These are phyloP conservation scores for Stomorhina lunata DNA, from an alignment of 2,888 invertebrate genomes.

Conservation along the genomic window DNA sequence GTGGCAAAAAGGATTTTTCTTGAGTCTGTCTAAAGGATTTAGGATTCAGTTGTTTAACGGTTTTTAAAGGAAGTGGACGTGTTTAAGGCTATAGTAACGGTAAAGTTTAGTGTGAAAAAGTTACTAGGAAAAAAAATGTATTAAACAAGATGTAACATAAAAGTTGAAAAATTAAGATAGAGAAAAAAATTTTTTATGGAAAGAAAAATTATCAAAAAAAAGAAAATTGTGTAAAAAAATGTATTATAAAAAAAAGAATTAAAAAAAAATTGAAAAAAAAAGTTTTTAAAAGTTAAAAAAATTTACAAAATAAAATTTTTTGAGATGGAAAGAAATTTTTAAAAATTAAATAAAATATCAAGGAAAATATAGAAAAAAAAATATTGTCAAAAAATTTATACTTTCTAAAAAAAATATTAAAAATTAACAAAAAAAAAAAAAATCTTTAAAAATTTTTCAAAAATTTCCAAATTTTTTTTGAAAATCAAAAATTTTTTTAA, in stretches of 20 bases:
- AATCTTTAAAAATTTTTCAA: background rate
- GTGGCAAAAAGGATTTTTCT: conserved; percentile 12
- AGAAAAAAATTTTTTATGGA: conserved; percentile 6
- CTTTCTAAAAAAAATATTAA: background rate
- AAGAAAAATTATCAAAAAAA: background rate
- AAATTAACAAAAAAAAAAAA: background rate
- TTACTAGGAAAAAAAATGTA: conserved; percentile 16
- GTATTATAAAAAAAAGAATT: background rate
- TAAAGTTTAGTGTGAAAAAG: background rate
- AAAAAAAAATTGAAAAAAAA: background rate
- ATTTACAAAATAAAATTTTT: background rate
- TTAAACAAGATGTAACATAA: conserved; percentile 1
- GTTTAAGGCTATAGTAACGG: no score
- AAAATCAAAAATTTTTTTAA: no score
- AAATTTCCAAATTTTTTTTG: no score
- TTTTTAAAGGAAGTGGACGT: conserved; percentile 18
- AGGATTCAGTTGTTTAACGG: conserved; percentile 52
- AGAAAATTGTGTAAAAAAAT: background rate
- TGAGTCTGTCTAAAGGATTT: conserved; percentile 37
- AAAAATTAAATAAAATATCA: background rate
- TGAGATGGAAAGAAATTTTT: background rate
- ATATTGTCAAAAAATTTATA: background rate
- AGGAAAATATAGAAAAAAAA: background rate
- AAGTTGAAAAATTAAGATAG: background rate
- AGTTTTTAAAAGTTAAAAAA: background rate